phyloP scores from a whole-genome alignment of 2,888 invertebrate species.

The Cabera pusaria region DNA sequence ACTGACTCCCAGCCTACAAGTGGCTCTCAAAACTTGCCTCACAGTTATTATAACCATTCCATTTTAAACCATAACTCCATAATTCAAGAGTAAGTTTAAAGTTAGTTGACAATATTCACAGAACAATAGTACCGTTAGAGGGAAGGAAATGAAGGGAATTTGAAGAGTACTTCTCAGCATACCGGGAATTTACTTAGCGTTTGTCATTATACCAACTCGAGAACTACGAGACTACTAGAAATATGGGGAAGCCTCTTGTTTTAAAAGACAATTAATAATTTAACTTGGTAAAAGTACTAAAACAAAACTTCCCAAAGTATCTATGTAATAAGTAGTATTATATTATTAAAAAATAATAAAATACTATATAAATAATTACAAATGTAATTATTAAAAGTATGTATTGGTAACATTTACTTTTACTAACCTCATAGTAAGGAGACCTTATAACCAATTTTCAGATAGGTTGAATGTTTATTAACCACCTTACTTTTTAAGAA shows the following conservation, averaged over 20 bases:
- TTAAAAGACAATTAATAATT: no score
- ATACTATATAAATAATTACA: no score
- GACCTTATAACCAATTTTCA: no score
- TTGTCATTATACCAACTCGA: slow-evolving; percentile 19
- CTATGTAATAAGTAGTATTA: no score
- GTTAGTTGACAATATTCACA: slow-evolving; percentile 19
- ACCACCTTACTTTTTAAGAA: no score
- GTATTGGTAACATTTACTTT: no score
- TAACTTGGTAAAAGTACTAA: neutral
- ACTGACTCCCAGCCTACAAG: slow-evolving; percentile 13
- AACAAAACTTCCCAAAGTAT: no score
- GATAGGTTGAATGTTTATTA: no score
- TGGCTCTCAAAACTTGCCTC: slow-evolving; percentile 43
- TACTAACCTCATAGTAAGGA: no score
- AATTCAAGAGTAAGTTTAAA: slow-evolving; percentile 17
- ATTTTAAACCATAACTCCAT: slow-evolving; percentile 35
- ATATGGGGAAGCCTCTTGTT: slow-evolving; percentile 8
- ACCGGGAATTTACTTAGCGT: slow-evolving; percentile 16
- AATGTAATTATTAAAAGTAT: no score
- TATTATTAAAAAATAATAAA: no score
- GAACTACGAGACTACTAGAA: slow-evolving; percentile 6
- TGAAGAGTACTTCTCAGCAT: slow-evolving; percentile 15
- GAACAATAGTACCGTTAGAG: slow-evolving; percentile 35
- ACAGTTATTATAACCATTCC: slow-evolving; percentile 16
- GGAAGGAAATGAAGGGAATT: slow-evolving; percentile 22